Percentiles rank a stretch among this genome's conserved stretches.
Evolutionary conservation across 2,113 vertebrate species (phyloP).

Genomic region (Mormoops blainvillei): DNA sequence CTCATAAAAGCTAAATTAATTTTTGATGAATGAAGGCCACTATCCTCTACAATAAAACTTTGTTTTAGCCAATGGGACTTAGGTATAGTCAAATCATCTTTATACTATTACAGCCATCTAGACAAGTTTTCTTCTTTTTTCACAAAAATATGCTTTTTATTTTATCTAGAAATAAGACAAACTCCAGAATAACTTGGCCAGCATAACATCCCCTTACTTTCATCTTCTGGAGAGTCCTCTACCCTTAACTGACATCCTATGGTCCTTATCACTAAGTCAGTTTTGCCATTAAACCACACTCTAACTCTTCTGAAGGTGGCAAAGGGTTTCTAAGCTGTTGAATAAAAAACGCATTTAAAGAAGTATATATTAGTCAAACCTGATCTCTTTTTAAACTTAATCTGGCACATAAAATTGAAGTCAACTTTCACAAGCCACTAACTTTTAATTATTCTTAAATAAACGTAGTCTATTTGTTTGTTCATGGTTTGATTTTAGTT

Average conservation of each 20-base stretch:
- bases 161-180: slow-evolving; percentile 4
- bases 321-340: slow-evolving; percentile 40
- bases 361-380: slow-evolving; percentile 61
- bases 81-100: background rate
- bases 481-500: background rate
- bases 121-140: background rate
- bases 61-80: background rate
- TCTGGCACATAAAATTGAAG: slow-evolving; percentile 47
- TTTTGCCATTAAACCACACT: slow-evolving; percentile 43
- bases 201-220: slow-evolving; percentile 13
- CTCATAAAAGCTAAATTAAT: background rate
- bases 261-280: slow-evolving; percentile 56
- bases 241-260: slow-evolving; percentile 79
- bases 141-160: background rate
- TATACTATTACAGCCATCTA: background rate
- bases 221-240: slow-evolving; percentile 61
- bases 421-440: slow-evolving; percentile 57
- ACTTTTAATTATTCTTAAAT: slow-evolving; percentile 18
- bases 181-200: slow-evolving; percentile 6
- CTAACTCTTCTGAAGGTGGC: slow-evolving; percentile 53
- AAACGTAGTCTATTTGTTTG: background rate
- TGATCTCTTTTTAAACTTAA: slow-evolving; percentile 56
- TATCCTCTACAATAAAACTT: background rate
- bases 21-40: background rate
- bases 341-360: slow-evolving; percentile 53